Conservation (phyloP, 2,113 vertebrate species). For the Nicator chloris region DNA sequence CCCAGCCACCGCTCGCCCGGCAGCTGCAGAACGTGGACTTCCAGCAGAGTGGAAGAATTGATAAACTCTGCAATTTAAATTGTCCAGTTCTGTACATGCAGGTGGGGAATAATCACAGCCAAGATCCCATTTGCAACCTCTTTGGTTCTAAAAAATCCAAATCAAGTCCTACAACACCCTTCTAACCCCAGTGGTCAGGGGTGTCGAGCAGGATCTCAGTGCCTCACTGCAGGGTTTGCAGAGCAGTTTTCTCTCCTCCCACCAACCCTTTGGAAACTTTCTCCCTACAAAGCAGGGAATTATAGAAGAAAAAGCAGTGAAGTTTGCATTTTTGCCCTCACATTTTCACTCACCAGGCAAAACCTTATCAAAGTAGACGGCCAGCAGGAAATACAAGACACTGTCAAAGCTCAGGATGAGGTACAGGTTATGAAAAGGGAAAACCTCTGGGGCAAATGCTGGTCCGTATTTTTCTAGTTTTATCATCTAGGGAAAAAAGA, state of each 20-base stretch:
- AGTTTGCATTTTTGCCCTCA: not conserved
- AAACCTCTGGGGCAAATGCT: constrained; percentile 61
- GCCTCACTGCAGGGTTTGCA: too few relatives aligned
- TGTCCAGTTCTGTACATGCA: not conserved
- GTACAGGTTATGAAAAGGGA: constrained; percentile 74
- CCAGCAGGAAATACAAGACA: constrained; percentile 80
- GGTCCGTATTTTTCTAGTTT: constrained; percentile 77
- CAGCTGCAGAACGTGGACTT: accelerated
- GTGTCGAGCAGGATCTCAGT: not conserved
- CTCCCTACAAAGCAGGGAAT: not conserved
- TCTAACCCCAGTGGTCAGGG: not conserved
- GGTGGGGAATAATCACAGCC: not conserved
- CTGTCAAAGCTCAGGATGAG: constrained; percentile 79
- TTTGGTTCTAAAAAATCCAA: not conserved
- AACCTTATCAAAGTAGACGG: constrained; percentile 86
- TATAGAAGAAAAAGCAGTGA: not conserved
- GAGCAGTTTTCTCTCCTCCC: not conserved
- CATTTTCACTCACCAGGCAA: constrained; percentile 77
- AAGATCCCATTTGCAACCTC: not conserved
- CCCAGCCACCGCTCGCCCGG: accelerated
- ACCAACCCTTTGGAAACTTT: not conserved
- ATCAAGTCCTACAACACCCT: not conserved
- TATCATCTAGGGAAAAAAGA: constrained; percentile 68
- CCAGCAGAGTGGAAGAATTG: accelerated
- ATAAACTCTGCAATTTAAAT: not conserved